Conservation (phyloP, 2,888 invertebrate species). For the Plagiodera versicolora region DNA sequence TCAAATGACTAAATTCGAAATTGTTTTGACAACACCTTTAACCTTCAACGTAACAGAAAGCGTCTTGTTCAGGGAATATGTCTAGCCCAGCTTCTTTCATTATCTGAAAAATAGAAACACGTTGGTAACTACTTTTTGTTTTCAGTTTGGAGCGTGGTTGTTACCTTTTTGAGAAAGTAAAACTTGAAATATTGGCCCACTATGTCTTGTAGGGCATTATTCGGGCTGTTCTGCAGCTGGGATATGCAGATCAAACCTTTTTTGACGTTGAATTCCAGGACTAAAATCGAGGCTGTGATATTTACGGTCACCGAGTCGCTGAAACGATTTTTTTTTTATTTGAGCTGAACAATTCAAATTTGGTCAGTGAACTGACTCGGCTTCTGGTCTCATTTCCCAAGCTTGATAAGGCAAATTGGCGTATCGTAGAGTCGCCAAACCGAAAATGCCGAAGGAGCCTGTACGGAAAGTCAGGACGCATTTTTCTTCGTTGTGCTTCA, state of each 20-base stretch:
- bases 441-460: constrained; percentile 69
- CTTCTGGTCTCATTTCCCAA: constrained; percentile 79
- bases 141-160: no score
- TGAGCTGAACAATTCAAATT: no score
- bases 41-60: constrained; percentile 70
- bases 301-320: constrained; percentile 60
- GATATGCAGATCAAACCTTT: constrained; percentile 54
- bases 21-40: not conserved
- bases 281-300: constrained; percentile 61
- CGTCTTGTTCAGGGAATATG: constrained; percentile 80
- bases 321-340: no score
- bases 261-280: constrained; percentile 59
- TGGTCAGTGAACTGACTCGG: constrained; percentile 61
- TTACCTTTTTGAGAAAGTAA: constrained; percentile 63
- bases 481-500: constrained; percentile 83
- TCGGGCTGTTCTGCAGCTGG: constrained; percentile 65
- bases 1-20: no score
- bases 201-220: constrained; percentile 62
- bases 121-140: no score
- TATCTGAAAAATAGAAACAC: constrained; percentile 38
- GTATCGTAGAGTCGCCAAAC: constrained; percentile 73
- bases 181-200: constrained; percentile 64
- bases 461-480: constrained; percentile 75
- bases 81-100: constrained; percentile 70
- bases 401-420: constrained; percentile 83